Base-by-base conservation (phyloP, 2,888 invertebrate genomes). In the Drosophila peninsularis region DNA sequence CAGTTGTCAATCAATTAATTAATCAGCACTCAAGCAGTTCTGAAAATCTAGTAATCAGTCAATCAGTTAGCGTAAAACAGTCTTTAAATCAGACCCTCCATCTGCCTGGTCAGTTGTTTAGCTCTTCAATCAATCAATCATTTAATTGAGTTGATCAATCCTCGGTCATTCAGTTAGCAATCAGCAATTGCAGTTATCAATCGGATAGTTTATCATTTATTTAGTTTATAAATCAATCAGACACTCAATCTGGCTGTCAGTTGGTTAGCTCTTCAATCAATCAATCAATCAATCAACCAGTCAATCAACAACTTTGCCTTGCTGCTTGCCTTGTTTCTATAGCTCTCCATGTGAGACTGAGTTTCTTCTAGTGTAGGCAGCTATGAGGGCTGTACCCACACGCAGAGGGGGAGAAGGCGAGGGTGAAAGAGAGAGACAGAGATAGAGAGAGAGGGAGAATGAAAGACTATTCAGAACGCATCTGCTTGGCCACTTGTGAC, bases 401-500 rank as follows among this genome's bases (percentile, higher is more conserved):
- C 34, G 56, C 24, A 24, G 24, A 24, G 24, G 24, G 24, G 24
- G 24, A 24, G 44, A 24, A 9, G 14, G 44, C 24, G 13, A 14
- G 24, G 14, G 14, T 7, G 21, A 14, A 21, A 1, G 14, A 24
- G 24, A 14, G 14, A 17, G 45, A 11, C 10, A 45, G 45, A 10
- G 27, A n/a, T 14, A 13, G 4, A 10, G 45, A 45, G 24, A 24
- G 24, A 24, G 3, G 5, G 24, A 14, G 14, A 17, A 17, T 5
- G 11, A 13, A 44, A 52, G 56, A 66, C 53, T 57, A 50, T 47
- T 47, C 30, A 32, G 57, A 71, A 75, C 42, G 45, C 75, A 75
- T 71, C 75, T 75, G 75, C 66, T 75, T 53, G 47, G 45, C 54
- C 62, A 52, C 49, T 58, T 50, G 50, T 55, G 68, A 65, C 60